Evolutionary conservation across 2,113 vertebrate species (phyloP), one percentile per base, ranked within the genome.

Genomic region (Trichechus manatus): DNA sequence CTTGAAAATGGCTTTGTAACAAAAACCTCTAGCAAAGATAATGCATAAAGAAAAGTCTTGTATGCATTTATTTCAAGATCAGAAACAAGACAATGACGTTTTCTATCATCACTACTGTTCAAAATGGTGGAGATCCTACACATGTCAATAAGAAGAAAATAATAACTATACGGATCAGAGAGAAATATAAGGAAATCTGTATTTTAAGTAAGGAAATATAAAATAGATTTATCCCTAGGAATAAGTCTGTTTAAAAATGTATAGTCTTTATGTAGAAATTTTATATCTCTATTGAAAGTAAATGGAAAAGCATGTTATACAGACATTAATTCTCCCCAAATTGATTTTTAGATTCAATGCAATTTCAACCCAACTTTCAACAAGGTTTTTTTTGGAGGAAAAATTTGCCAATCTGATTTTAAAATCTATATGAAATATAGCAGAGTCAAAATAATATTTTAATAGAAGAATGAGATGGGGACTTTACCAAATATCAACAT

Each of bases 221-320:
- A 61, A 61, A 61, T 23, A 61, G 59, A 61, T 20, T 61, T 61
- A 23, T 88, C 50, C 59, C 33, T 47, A 75, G 56, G 29, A 11
- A 92, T 74, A 82, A 64, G 81, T 78, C 44, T 90, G 36, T 64
- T 92, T 96, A 63, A 66, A 89, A 80, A 78, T 72, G 29, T 72
- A 47, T 72, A 92, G 64, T 39, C 27, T 70, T n/a, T 70, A 20
- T 31, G 9, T 27, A 90, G 75, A 72, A 56, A 66, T 42, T 94
- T 61, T 61, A 66, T 82, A 75, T 31, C 44, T 74, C 29, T 87
- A 39, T 39, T 70, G 44, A 50, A 70, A 86, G 64, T 53, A 89
- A 89, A 64, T 79, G 22, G 47, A 42, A 82, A 72, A 27, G 7
- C 33, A n/a, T 39, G 56, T 44, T 36, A 89, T 20, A 23, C 29